Evolutionary conservation across 2,797 vertebrate species (phyloP).

Genomic region (Buphagus erythrorhynchus): DNA sequence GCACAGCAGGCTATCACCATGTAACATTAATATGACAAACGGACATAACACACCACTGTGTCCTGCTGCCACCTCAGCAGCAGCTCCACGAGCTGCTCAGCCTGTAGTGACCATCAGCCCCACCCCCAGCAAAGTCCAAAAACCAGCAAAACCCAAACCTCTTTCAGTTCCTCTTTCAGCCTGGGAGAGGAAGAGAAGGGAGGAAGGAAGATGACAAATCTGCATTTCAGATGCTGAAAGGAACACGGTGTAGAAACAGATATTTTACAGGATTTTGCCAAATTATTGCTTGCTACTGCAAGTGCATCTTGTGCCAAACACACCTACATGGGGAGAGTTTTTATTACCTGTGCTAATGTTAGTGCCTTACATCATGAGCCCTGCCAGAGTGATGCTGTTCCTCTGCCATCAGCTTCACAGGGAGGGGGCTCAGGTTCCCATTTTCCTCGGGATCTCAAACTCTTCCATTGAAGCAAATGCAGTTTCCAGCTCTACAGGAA

Average conservation of each 20-base stretch:
- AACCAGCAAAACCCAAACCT: not conserved
- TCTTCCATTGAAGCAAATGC: not conserved
- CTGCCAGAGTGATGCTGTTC: not conserved
- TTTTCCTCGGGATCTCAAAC: not conserved
- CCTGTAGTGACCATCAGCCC: not conserved
- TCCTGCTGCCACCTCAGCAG: not conserved
- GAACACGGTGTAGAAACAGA: not conserved
- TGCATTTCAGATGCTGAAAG: not conserved
- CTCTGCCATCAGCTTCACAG: not conserved
- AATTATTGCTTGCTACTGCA: not conserved
- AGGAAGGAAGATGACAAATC: not conserved
- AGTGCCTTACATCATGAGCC: not conserved
- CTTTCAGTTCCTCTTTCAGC: conserved; percentile 12
- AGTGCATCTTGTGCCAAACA: not conserved
- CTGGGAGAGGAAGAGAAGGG: not conserved
- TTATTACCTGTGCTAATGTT: not conserved
- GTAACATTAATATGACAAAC: not conserved
- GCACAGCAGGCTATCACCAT: not conserved
- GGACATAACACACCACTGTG: not conserved
- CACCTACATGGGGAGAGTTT: not conserved
- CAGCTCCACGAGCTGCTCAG: not conserved
- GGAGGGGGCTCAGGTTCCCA: not conserved
- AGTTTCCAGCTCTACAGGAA: not conserved
- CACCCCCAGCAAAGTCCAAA: not conserved
- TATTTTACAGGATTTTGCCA: not conserved